A percentile compares a stretch with the other conserved stretches of the same genome.
These are phyloP conservation scores for Drosophila kanekoi DNA, from an alignment of 2,888 invertebrate species.

Conservation along the genomic window DNA sequence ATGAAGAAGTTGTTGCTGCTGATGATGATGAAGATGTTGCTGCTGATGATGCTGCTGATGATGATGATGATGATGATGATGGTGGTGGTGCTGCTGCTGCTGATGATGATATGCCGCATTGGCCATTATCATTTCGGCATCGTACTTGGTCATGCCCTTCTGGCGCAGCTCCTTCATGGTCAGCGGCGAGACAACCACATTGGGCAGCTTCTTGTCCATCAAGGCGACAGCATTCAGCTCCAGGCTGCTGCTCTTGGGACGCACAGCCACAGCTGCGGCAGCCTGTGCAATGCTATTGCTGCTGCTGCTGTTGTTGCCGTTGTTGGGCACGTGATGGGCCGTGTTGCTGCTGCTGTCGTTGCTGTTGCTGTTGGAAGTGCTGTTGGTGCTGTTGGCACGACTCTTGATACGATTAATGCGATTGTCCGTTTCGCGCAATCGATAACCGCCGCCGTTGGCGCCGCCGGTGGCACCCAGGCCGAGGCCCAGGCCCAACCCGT, in stretches of 20 bases:
- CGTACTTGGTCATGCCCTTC: constrained; percentile 94
- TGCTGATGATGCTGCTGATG: constrained; percentile 45
- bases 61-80: constrained; percentile 58
- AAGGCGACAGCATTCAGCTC: constrained; percentile 83
- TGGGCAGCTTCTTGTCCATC: constrained; percentile 70
- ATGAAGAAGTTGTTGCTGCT: constrained; percentile 44
- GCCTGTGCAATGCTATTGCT: constrained; percentile 73
- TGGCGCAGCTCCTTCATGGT: constrained; percentile 94
- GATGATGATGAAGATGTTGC: too few relatives aligned
- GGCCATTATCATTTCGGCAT: constrained; percentile 94
- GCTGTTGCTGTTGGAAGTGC: constrained; percentile 83
- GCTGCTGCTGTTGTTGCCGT: constrained; percentile 60
- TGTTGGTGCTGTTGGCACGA: constrained; percentile 84
- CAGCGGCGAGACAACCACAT: constrained; percentile 85
- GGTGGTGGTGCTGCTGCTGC: constrained; percentile 59
- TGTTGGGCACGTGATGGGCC: not conserved
- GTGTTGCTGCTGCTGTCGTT: constrained; percentile 52
- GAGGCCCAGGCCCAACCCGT: constrained; percentile 60
- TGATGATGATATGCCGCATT: constrained; percentile 82
- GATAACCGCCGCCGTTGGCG: constrained; percentile 88
- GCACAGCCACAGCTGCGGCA: constrained; percentile 1
- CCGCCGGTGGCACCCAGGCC: constrained; percentile 69
- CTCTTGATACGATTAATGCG: constrained; percentile 94
- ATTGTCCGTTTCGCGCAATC: constrained; percentile 97
- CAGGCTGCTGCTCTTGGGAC: constrained; percentile 54